Conservation (phyloP, 2,797 vertebrate species). For the Eremophila alpestris region DNA sequence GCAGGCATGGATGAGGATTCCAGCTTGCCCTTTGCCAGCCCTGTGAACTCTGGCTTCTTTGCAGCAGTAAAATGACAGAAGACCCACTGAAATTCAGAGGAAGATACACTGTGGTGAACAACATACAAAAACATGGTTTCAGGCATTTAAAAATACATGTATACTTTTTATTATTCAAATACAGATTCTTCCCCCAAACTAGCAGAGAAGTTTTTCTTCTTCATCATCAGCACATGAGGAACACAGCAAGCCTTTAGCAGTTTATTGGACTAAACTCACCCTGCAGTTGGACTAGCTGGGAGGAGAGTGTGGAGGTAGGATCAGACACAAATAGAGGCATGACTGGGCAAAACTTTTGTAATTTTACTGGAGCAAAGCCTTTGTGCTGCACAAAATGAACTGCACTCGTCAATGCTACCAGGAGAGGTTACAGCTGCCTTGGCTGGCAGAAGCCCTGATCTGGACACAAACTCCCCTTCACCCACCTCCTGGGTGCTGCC, state of each 20-base stretch:
- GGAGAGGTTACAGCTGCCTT: background rate
- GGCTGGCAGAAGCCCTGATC: background rate
- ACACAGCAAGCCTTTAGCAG: background rate
- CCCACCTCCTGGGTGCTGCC: background rate
- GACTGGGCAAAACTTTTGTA: background rate
- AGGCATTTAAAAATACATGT: background rate
- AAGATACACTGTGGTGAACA: background rate
- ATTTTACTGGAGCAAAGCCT: background rate
- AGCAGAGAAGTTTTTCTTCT: background rate
- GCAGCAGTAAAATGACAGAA: background rate
- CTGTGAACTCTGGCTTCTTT: background rate
- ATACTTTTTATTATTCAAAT: background rate
- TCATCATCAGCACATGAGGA: background rate
- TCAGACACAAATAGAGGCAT: rapidly evolving
- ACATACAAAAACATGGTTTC: rapidly evolving
- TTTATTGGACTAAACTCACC: background rate
- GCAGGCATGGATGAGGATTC: background rate
- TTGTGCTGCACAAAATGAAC: background rate
- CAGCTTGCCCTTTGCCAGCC: background rate
- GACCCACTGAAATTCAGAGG: background rate
- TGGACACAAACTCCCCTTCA: background rate
- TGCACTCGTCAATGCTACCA: rapidly evolving
- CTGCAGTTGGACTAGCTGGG: background rate
- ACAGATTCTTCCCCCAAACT: background rate
- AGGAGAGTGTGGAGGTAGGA: rapidly evolving